These are phyloP conservation scores for Caiman crocodilus DNA, from an alignment of 2,797 vertebrate genomes.

Conservation along the genomic window DNA sequence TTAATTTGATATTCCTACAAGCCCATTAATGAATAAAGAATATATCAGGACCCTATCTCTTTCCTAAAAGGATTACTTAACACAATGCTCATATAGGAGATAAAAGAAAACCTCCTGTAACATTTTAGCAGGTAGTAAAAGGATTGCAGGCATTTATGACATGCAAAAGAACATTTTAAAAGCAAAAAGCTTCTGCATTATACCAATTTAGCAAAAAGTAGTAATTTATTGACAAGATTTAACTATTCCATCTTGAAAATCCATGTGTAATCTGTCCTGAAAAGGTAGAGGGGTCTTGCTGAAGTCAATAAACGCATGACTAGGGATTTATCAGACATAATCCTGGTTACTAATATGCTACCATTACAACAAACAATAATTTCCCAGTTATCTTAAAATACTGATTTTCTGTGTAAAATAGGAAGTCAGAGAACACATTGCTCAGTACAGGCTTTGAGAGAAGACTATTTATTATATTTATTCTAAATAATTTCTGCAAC, in stretches of 20 bases:
- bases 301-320: background rate
- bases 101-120: background rate
- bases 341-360: background rate
- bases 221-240: background rate
- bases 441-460: background rate
- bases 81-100: background rate
- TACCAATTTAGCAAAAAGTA: background rate
- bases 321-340: background rate
- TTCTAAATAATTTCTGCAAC: background rate
- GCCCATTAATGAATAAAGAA: background rate
- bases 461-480: background rate
- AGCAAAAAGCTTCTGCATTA: background rate
- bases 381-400: background rate
- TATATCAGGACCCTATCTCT: background rate
- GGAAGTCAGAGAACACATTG: background rate
- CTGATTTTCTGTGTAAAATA: background rate
- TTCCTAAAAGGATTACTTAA: background rate
- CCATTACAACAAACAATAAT: background rate
- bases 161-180: background rate
- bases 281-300: background rate
- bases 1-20: slow-evolving; percentile 24
- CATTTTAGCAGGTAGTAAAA: slow-evolving; percentile 1
- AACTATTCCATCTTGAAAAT: background rate
- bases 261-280: background rate
- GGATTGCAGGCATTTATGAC: background rate